Base-by-base conservation (phyloP, 2,888 invertebrate species). In the Cloeon dipterum region DNA sequence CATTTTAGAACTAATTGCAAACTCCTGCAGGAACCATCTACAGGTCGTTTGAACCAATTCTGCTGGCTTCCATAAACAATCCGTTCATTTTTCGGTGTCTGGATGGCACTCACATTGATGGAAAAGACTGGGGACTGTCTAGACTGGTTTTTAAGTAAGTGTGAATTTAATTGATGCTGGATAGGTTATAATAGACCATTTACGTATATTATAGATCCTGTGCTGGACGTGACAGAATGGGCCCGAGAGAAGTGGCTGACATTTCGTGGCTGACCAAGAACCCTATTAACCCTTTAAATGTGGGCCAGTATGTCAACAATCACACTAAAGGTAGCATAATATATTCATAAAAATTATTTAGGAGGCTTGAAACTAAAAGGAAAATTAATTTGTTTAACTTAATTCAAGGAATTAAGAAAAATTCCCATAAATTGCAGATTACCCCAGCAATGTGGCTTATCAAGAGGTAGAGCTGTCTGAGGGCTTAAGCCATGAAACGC, bases 301-400 rank as follows among this genome's bases (percentile, higher is more conserved):
- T 62, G 32, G 63, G 62, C 3, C 63, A 63, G 45, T 61, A 57
- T 46, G 58, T 63, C 29, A 63, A 63, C 46, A 62, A 63, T 44
- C 54, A 56, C 33, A 52, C 49, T 34, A 48, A 48, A 47, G 50
- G 56, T 52, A 46, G 20, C n/a, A 10, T 10, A 10, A 11, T 11
- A 13, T 32, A 13, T 32, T 11, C n/a, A 10, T n/a, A 26, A 14
- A n/a, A 7, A 16, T 14, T 16, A 26, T 23, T 34, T 8, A 23
- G 19, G 18, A 1, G n/a, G 2, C 8, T 16, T 17, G 38, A 16
- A 32, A 13, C n/a, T n/a, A n/a, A n/a, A n/a, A n/a, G n/a, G n/a
- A n/a, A n/a, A n/a, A n/a, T n/a, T n/a, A n/a, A n/a, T n/a, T n/a
- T n/a, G n/a, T n/a, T n/a, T n/a, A n/a, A n/a, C n/a, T n/a, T n/a